Conservation (phyloP, 2,888 invertebrate species). For the Cataglyphis albicans region DNA sequence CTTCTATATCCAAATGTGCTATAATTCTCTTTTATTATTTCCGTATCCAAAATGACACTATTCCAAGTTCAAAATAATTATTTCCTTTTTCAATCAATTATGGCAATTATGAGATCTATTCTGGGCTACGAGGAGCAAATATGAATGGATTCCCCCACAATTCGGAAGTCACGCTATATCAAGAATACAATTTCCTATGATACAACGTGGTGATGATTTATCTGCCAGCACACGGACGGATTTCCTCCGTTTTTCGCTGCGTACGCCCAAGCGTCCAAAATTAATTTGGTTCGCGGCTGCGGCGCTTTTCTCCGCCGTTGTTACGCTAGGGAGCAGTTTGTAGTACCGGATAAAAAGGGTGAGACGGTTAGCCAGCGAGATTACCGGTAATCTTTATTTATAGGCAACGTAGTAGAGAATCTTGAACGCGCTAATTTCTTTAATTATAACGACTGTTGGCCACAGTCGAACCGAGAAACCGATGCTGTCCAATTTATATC, state of each 20-base stretch:
- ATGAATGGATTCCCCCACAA: background rate
- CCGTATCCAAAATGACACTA: background rate
- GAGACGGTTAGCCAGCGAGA: constrained; percentile 64
- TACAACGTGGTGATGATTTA: constrained; percentile 33
- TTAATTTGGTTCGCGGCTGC: constrained; percentile 58
- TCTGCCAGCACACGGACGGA: constrained; percentile 7
- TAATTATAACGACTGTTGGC: constrained; percentile 57
- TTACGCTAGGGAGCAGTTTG: constrained; percentile 45
- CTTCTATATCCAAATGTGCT: background rate
- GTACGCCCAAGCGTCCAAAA: constrained; percentile 53
- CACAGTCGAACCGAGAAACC: background rate
- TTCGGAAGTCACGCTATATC: constrained; percentile 2
- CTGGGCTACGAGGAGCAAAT: background rate
- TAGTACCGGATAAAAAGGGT: constrained; percentile 59
- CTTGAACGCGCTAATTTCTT: constrained; percentile 66
- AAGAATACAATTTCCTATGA: constrained; percentile 24
- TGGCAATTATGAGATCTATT: background rate
- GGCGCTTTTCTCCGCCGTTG: constrained; percentile 32
- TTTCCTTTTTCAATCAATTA: background rate
- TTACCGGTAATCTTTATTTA: constrained; percentile 77
- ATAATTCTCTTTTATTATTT: background rate
- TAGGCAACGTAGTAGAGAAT: constrained; percentile 55
- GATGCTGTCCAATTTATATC: background rate
- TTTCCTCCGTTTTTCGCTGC: constrained; percentile 43
- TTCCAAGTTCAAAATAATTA: background rate